These are phyloP conservation scores for Aplochiton taeniatus DNA, from an alignment of 2,797 vertebrate species.

Conservation along the genomic window DNA sequence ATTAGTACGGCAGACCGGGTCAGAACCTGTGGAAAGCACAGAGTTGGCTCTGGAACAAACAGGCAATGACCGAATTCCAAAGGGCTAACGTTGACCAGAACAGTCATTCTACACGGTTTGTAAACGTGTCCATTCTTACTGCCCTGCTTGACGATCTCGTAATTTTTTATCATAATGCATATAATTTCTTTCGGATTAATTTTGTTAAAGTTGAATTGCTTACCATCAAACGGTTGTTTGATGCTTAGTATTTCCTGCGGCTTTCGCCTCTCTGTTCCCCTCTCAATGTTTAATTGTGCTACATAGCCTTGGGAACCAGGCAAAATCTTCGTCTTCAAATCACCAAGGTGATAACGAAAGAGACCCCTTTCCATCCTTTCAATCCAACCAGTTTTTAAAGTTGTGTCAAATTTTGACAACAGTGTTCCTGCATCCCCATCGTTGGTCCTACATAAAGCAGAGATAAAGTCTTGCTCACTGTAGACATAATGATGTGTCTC, in stretches of 20 bases:
- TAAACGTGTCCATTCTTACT: background rate
- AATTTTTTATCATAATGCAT: conserved; percentile 70
- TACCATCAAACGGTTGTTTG: conserved; percentile 78
- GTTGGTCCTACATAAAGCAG: conserved; percentile 32
- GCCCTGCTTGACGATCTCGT: background rate
- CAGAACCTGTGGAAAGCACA: conserved; percentile 70
- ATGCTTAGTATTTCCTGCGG: conserved; percentile 85
- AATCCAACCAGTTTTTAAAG: conserved; percentile 76
- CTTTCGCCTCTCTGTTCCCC: conserved; percentile 79
- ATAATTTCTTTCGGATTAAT: conserved; percentile 81
- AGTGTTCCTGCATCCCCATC: background rate
- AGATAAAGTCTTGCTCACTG: conserved; percentile 69
- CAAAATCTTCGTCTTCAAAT: conserved; percentile 78
- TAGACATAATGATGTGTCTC: conserved; percentile 71
- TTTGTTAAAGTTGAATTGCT: conserved; percentile 87
- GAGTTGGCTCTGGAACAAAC: conserved; percentile 81
- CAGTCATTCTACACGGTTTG: conserved; percentile 61
- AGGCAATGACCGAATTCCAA: conserved; percentile 89
- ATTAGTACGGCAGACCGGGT: conserved; percentile 62
- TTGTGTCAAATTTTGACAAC: conserved; percentile 76
- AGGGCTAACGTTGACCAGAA: conserved; percentile 89
- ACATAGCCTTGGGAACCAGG: conserved; percentile 77
- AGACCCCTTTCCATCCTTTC: conserved; percentile 80
- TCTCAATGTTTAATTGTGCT: conserved; percentile 85
- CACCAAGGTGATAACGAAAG: conserved; percentile 83